Evolutionary conservation across 2,888 invertebrate species (phyloP).

Genomic region (Noctuana brunneofusca): DNA sequence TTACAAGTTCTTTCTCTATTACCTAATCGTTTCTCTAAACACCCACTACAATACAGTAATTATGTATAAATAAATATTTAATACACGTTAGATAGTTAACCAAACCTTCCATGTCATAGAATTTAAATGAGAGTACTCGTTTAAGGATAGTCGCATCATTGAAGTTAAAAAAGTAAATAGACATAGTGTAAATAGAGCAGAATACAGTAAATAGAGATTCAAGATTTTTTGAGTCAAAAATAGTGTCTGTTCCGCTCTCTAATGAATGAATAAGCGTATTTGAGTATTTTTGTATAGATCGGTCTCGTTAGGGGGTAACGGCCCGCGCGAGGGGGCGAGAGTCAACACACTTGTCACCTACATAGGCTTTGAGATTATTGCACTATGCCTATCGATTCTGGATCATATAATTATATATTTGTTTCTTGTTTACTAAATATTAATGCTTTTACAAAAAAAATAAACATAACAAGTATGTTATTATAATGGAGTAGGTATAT

Average conservation of each 20-base stretch:
- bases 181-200: background rate
- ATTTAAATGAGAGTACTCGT: too few species aligned
- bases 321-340: slow-evolving; percentile 44
- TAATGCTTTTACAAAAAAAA: background rate
- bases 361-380: slow-evolving; percentile 23
- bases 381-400: background rate
- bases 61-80: too few species aligned
- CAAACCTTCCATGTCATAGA: too few species aligned
- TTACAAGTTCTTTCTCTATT: too few species aligned
- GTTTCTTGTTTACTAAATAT: background rate
- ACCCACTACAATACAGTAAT: background rate
- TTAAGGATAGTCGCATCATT: too few species aligned
- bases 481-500: too few species aligned
- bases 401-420: background rate
- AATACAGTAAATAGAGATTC: background rate
- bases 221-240: background rate
- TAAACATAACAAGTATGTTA: too few species aligned
- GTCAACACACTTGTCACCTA: slow-evolving; percentile 45
- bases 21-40: background rate
- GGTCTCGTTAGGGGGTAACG: slow-evolving; percentile 43
- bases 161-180: too few species aligned
- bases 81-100: too few species aligned
- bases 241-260: slow-evolving; percentile 8
- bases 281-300: slow-evolving; percentile 39
- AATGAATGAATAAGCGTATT: slow-evolving; percentile 38